Percentiles rank a stretch among this genome's conserved stretches.
Conservation (phyloP, 2,888 invertebrate genomes). For the Gandaritis pyraliata region DNA sequence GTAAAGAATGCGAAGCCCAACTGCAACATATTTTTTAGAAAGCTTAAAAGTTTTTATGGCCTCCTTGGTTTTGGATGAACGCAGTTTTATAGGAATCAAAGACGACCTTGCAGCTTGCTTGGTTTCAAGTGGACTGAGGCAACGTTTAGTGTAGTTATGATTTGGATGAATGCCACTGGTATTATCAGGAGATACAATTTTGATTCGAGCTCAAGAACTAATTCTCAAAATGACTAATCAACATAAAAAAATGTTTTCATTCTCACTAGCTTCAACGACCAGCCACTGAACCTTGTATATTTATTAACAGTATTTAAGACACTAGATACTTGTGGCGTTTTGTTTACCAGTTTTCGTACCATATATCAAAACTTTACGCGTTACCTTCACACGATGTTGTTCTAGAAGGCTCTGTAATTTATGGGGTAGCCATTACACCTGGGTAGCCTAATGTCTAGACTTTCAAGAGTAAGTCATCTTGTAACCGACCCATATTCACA, state of each 20-base stretch:
- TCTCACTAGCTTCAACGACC: too few relatives aligned
- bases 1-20: constrained; percentile 5
- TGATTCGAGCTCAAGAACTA: too few relatives aligned
- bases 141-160: not conserved
- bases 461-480: not conserved
- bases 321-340: too few relatives aligned
- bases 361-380: constrained; percentile 24
- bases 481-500: not conserved
- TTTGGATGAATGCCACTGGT: not conserved
- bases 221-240: too few relatives aligned
- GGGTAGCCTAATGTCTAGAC: constrained; percentile 10
- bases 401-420: constrained; percentile 6
- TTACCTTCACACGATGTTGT: constrained; percentile 10
- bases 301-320: too few relatives aligned
- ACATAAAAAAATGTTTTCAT: too few relatives aligned
- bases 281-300: too few relatives aligned
- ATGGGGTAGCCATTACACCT: constrained; percentile 9
- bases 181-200: too few relatives aligned
- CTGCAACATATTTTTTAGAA: not conserved
- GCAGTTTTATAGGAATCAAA: too few relatives aligned
- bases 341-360: not conserved
- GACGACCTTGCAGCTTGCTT: not conserved
- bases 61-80: too few relatives aligned
- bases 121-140: not conserved
- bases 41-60: not conserved